A percentile compares a stretch with the other conserved stretches of the same genome.
phyloP scores from a whole-genome alignment of 1,140 invertebrate species.

The Argopecten irradians region DNA sequence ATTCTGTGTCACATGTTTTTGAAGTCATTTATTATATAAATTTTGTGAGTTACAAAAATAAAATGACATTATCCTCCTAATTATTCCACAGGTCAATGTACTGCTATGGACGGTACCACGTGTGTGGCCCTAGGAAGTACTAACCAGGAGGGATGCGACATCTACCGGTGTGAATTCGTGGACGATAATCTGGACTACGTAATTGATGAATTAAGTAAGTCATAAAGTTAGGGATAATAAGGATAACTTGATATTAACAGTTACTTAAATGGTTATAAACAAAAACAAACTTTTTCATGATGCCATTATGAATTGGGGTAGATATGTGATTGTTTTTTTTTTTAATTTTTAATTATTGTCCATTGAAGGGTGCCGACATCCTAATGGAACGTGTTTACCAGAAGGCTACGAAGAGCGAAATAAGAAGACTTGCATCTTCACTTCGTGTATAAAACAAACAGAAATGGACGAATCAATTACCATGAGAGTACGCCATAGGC shows the following conservation, averaged over 20 bases:
- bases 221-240: too few relatives aligned
- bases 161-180: not conserved
- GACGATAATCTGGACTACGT: not conserved
- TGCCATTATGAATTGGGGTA: too few relatives aligned
- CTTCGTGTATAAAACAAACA: not conserved
- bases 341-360: too few relatives aligned
- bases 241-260: too few relatives aligned
- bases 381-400: not conserved
- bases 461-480: not conserved
- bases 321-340: too few relatives aligned
- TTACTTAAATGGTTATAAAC: too few relatives aligned
- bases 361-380: not conserved
- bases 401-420: not conserved
- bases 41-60: too few relatives aligned
- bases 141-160: not conserved
- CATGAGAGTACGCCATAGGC: not conserved
- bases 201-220: too few relatives aligned
- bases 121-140: not conserved
- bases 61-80: too few relatives aligned
- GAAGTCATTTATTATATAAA: too few relatives aligned
- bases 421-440: not conserved
- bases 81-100: not conserved
- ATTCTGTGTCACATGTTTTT: too few relatives aligned
- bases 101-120: not conserved
- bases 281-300: too few relatives aligned